Evolutionary conservation across 1,140 invertebrate genomes (phyloP).

Genomic region (Sycobia sp.): DNA sequence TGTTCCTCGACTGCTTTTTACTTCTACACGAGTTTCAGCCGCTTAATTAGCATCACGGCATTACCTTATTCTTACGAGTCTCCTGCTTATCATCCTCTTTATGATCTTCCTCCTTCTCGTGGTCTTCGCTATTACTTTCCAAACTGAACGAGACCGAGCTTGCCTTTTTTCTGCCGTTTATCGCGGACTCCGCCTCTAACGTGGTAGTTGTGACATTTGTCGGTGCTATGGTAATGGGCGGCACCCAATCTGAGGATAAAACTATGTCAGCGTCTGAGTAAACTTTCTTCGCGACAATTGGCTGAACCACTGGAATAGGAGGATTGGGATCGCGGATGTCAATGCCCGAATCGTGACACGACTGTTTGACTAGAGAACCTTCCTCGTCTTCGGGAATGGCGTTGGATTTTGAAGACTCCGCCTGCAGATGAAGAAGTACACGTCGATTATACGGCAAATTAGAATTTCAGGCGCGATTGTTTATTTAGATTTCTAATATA

Average conservation of each 20-base stretch:
- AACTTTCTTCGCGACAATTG: conserved; percentile 64
- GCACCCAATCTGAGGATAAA: conserved; percentile 81
- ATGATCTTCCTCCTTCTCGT: conserved; percentile 55
- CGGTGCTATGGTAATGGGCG: conserved; percentile 76
- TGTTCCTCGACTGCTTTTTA: no score
- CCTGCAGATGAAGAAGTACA: conserved; percentile 34
- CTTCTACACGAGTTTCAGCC: no score
- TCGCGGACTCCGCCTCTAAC: conserved; percentile 57
- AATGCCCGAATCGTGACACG: conserved; percentile 87
- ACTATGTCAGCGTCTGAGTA: conserved; percentile 87
- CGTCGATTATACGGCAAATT: no score
- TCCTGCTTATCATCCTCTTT: conserved; percentile 63
- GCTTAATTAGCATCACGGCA: no score
- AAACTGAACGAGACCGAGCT: conserved; percentile 77
- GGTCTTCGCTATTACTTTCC: conserved; percentile 65
- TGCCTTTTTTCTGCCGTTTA: conserved; percentile 71
- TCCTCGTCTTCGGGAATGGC: conserved; percentile 58
- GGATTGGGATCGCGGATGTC: conserved; percentile 78
- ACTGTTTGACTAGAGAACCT: conserved; percentile 71
- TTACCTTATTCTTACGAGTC: conserved; percentile 62
- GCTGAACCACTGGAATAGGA: conserved; percentile 60
- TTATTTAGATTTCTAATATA: no score
- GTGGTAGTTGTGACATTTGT: conserved; percentile 63
- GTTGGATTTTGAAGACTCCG: conserved; percentile 52
- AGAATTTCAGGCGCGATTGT: no score